A percentile compares a stretch with the other conserved stretches of the same genome.
These are phyloP conservation scores for Elaphurus davidianus DNA, from an alignment of 2,113 vertebrate species.

Conservation along the genomic window DNA sequence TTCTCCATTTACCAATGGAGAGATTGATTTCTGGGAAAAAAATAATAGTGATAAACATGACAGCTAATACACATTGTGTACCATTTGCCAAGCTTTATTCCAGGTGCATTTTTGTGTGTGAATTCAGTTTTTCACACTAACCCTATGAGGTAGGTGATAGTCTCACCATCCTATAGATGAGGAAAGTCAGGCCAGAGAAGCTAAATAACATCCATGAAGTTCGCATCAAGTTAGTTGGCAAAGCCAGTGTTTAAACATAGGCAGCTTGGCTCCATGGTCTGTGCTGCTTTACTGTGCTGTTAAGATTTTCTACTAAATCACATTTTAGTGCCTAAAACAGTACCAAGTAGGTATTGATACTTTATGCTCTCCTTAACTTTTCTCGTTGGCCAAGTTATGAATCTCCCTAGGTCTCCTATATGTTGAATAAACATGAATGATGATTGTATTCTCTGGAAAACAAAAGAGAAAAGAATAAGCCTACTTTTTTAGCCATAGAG, in stretches of 20 bases:
- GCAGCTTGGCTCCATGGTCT: background rate
- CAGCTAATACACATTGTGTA: background rate
- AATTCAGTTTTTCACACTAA: background rate
- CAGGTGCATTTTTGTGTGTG: background rate
- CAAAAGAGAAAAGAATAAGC: background rate
- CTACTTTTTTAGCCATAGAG: background rate
- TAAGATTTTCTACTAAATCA: background rate
- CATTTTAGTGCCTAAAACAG: background rate
- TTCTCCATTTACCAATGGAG: background rate
- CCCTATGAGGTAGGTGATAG: background rate
- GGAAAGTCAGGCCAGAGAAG: background rate
- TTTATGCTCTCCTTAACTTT: background rate
- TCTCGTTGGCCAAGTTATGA: background rate
- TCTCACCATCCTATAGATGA: background rate
- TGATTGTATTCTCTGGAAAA: background rate
- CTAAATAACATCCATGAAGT: background rate
- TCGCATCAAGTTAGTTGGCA: background rate
- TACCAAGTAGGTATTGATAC: background rate
- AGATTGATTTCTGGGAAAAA: slow-evolving; percentile 1
- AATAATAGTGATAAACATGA: background rate
- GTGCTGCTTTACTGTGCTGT: background rate
- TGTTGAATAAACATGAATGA: background rate
- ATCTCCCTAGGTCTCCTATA: background rate
- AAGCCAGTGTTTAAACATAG: background rate
- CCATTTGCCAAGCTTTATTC: background rate